Evolutionary conservation across 2,888 invertebrate genomes (phyloP).

Genomic region (Chirona hameri): DNA sequence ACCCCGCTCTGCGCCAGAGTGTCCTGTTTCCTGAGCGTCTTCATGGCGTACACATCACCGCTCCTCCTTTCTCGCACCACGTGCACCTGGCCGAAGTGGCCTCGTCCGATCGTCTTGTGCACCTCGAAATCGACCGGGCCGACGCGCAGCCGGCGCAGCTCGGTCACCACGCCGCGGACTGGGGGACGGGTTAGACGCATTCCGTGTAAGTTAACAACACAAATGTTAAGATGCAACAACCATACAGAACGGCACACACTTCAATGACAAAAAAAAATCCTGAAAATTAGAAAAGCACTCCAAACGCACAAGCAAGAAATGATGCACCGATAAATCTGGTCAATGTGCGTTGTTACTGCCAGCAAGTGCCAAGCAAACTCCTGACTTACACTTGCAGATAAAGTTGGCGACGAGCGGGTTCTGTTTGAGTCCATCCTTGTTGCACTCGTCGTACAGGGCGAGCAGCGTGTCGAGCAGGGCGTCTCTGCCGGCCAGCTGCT

Average conservation of each 20-base stretch:
- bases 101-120: constrained; percentile 72
- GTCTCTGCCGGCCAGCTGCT: constrained; percentile 35
- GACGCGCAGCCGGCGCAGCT: constrained; percentile 64
- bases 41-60: constrained; percentile 86
- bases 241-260: too few relatives aligned
- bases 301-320: not conserved
- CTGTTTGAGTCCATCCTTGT: constrained; percentile 37
- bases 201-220: too few relatives aligned
- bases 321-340: too few relatives aligned
- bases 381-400: constrained; percentile 37
- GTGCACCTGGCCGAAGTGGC: constrained; percentile 81
- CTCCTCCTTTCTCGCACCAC: constrained; percentile 75
- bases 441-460: constrained; percentile 40
- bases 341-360: too few relatives aligned
- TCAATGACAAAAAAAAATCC: not conserved
- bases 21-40: constrained; percentile 68
- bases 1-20: constrained; percentile 29
- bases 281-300: not conserved
- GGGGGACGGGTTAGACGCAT: not conserved
- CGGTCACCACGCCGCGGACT: constrained; percentile 43
- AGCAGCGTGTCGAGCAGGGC: constrained; percentile 39
- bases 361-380: not conserved
- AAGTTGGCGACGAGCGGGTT: constrained; percentile 34
- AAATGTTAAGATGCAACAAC: too few relatives aligned
- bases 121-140: constrained; percentile 71